Conservation (phyloP, 2,113 vertebrate species). For the Diadophis punctatus region DNA sequence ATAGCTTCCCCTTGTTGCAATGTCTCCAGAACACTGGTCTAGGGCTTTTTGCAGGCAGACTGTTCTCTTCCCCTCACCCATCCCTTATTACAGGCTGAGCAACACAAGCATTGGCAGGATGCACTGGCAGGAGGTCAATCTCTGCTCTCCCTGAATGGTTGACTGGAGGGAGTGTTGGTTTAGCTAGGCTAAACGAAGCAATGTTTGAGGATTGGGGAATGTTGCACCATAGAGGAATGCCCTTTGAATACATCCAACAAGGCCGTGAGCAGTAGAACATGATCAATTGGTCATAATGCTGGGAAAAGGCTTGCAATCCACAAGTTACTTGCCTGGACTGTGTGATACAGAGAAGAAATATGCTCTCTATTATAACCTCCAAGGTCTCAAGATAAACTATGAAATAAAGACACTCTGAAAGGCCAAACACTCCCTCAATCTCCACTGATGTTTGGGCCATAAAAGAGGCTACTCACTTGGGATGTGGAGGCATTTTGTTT, state of each 20-base stretch:
- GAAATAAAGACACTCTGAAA: neutral
- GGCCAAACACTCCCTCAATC: neutral
- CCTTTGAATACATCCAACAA: neutral
- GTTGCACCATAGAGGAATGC: neutral
- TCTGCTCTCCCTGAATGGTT: neutral
- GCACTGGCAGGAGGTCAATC: neutral
- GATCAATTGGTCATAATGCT: neutral
- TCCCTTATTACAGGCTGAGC: neutral
- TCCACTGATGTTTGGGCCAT: neutral
- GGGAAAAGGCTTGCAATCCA: neutral
- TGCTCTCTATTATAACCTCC: neutral
- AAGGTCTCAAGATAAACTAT: neutral
- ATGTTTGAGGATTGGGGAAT: neutral
- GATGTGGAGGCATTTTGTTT: neutral
- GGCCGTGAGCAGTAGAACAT: neutral
- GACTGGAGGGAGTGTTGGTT: neutral
- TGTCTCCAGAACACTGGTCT: neutral
- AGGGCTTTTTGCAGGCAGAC: neutral
- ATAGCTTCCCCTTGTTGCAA: neutral
- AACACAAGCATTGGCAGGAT: neutral
- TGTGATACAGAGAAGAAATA: neutral
- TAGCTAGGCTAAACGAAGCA: neutral
- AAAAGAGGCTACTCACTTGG: neutral
- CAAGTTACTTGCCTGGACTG: neutral
- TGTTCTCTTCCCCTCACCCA: neutral